Evolutionary conservation across 2,113 vertebrate species (phyloP).

Genomic region (Centrocercus urophasianus): DNA sequence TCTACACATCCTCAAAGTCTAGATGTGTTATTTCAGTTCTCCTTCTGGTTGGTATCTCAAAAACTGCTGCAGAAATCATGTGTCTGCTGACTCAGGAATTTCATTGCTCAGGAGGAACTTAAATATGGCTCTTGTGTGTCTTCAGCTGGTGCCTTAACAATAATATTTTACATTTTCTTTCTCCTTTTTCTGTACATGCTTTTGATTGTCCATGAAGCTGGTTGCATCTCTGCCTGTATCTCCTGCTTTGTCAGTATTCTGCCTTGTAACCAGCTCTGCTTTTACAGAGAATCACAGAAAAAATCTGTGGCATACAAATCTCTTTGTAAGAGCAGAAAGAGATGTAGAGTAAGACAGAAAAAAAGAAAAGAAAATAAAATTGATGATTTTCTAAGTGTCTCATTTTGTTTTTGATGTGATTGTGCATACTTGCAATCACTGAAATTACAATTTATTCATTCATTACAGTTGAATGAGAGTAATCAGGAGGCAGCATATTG

Average conservation of each 20-base stretch:
- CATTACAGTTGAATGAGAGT: conserved; percentile 52
- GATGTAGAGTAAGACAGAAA: not conserved
- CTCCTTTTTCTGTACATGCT: not conserved
- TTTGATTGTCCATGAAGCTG: not conserved
- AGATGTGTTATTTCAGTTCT: not conserved
- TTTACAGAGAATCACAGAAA: not conserved
- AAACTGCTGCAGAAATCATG: not conserved
- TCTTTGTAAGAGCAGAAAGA: not conserved
- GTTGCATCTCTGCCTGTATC: not conserved
- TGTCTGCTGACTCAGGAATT: conserved; percentile 9
- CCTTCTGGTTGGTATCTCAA: not conserved
- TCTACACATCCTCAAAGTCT: not conserved
- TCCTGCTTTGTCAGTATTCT: accelerated
- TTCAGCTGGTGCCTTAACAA: not conserved
- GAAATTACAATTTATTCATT: conserved; percentile 67
- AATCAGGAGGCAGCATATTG: conserved; percentile 56
- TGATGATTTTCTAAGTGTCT: conserved; percentile 53
- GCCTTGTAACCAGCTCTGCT: not conserved
- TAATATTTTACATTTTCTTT: conserved; percentile 29
- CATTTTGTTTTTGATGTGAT: conserved; percentile 49
- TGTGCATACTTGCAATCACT: conserved; percentile 22
- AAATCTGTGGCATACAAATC: not conserved
- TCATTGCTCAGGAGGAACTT: not conserved
- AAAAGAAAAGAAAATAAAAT: not conserved
- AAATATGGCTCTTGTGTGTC: not conserved